Conservation (phyloP, 2,113 vertebrate genomes). For the Scomber scombrus region DNA sequence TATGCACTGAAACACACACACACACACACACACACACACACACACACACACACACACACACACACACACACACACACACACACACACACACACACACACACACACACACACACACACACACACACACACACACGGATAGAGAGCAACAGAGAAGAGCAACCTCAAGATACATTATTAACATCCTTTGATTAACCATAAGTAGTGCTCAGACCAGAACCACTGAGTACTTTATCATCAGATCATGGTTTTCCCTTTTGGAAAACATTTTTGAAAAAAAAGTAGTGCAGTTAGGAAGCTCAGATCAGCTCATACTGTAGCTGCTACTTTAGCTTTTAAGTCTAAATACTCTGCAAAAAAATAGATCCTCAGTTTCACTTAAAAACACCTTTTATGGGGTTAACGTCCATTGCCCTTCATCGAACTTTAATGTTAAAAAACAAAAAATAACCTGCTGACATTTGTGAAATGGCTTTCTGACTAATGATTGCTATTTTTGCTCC, state of each 20-base stretch:
- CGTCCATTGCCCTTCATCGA: background rate
- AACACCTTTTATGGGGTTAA: background rate
- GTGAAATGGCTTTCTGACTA: slow-evolving; percentile 21
- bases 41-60: slow-evolving; percentile 34
- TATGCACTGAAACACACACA: background rate
- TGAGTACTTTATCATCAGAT: slow-evolving; percentile 60
- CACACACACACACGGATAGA: background rate
- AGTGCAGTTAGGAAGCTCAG: slow-evolving; percentile 7
- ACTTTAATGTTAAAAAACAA: background rate
- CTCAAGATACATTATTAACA: slow-evolving; percentile 57
- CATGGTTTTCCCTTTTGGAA: slow-evolving; percentile 48
- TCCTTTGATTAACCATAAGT: slow-evolving; percentile 67
- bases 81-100: background rate
- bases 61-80: background rate
- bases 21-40: background rate
- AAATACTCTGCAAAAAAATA: slow-evolving; percentile 22
- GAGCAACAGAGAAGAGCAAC: slow-evolving; percentile 20
- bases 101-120: too few relatives aligned
- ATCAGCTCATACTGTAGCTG: slow-evolving; percentile 9
- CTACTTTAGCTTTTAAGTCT: slow-evolving; percentile 9
- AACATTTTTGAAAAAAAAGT: slow-evolving; percentile 23
- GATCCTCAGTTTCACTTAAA: slow-evolving; percentile 3
- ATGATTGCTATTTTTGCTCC: slow-evolving; percentile 60
- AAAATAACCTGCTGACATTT: slow-evolving; percentile 13
- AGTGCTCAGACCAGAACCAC: slow-evolving; percentile 56